Evolutionary conservation across 2,888 invertebrate species (phyloP).

Genomic region (Lomographa bimaculata): DNA sequence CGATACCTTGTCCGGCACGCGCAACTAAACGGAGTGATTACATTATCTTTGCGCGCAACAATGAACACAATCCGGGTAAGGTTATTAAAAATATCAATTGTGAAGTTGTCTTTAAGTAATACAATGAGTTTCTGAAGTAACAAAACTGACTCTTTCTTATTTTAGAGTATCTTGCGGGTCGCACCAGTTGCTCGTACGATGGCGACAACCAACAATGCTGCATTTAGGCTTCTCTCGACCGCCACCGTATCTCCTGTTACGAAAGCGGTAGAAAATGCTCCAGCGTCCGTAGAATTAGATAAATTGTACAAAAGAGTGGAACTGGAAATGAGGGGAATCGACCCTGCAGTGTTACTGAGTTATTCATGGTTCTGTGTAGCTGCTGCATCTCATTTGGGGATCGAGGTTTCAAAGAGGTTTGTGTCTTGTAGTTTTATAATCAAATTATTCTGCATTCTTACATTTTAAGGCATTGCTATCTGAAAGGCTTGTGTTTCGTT

Average conservation of each 20-base stretch:
- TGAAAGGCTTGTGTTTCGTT: no score
- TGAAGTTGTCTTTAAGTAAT: no score
- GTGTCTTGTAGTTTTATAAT: slow-evolving; percentile 41
- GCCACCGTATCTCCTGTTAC: slow-evolving; percentile 42
- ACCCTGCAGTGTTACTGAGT: slow-evolving; percentile 93
- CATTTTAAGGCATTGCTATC: no score
- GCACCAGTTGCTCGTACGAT: slow-evolving; percentile 46
- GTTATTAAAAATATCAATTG: no score
- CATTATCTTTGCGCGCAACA: no score
- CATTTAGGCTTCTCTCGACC: slow-evolving; percentile 47
- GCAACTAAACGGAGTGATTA: no score
- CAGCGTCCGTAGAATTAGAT: slow-evolving; percentile 80
- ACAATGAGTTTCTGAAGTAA: no score
- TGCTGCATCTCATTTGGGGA: slow-evolving; percentile 91
- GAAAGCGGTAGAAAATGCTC: slow-evolving; percentile 46
- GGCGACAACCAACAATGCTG: slow-evolving; percentile 38
- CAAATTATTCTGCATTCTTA: no score
- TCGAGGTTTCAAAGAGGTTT: slow-evolving; percentile 89
- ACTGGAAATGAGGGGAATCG: slow-evolving; percentile 94
- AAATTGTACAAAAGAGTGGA: slow-evolving; percentile 92
- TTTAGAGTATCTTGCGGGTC: slow-evolving; percentile 59
- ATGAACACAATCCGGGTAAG: slow-evolving; percentile 57
- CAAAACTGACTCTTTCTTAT: no score
- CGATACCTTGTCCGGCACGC: no score
- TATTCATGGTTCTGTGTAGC: slow-evolving; percentile 93